phyloP scores from a whole-genome alignment of 1,140 invertebrate genomes.

The Hycleus cichorii region DNA sequence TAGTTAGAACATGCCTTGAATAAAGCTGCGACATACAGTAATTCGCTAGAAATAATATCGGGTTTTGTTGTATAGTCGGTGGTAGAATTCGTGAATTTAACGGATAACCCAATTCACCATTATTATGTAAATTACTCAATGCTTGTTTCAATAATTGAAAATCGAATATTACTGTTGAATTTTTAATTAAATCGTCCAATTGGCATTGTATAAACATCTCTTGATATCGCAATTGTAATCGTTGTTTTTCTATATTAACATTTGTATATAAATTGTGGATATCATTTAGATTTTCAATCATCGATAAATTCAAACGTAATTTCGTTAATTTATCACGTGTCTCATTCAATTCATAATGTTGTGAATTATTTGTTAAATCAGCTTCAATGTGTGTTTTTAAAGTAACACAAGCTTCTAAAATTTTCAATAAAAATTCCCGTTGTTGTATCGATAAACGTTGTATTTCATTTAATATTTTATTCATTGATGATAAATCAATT shows the following conservation, averaged over 20 bases:
- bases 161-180: slow-evolving; percentile 57
- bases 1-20: slow-evolving; percentile 53
- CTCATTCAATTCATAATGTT: slow-evolving; percentile 56
- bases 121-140: slow-evolving; percentile 52
- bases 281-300: slow-evolving; percentile 50
- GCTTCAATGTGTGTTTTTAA: slow-evolving; percentile 65
- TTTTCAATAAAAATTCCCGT: slow-evolving; percentile 61
- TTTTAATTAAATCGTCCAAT: slow-evolving; percentile 60
- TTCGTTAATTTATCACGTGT: slow-evolving; percentile 55
- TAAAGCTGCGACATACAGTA: slow-evolving; percentile 68
- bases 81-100: slow-evolving; percentile 40
- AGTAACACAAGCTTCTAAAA: slow-evolving; percentile 64
- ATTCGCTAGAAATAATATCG: slow-evolving; percentile 63
- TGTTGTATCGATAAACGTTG: slow-evolving; percentile 58
- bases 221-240: slow-evolving; percentile 58
- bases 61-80: slow-evolving; percentile 45
- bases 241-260: slow-evolving; percentile 53
- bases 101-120: slow-evolving; percentile 24
- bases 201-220: slow-evolving; percentile 66
- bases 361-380: slow-evolving; percentile 59
- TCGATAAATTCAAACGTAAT: slow-evolving; percentile 49
- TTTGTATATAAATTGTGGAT: slow-evolving; percentile 50
- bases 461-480: slow-evolving; percentile 53
- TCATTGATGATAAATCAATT: slow-evolving; percentile 44
- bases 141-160: slow-evolving; percentile 58